Evolutionary conservation across 2,113 vertebrate genomes (phyloP).

Genomic region (Peromyscus leucopus): DNA sequence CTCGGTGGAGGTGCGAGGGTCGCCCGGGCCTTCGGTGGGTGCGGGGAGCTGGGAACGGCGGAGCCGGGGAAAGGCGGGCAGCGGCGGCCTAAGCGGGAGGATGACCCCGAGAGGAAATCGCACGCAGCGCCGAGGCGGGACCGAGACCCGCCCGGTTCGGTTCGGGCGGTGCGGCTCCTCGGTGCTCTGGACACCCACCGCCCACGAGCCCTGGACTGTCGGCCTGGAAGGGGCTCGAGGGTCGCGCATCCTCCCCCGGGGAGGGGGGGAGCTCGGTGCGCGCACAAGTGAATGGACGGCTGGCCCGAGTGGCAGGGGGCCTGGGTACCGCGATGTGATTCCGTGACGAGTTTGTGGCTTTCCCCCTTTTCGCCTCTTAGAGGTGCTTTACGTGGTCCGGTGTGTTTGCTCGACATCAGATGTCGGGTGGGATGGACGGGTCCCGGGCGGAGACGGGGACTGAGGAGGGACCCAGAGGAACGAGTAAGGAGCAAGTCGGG

Average conservation of each 20-base stretch:
- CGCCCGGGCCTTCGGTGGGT: neutral
- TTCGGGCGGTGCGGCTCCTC: neutral
- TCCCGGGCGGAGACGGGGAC: neutral
- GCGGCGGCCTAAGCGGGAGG: constrained; percentile 14
- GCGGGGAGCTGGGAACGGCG: neutral
- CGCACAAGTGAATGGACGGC: neutral
- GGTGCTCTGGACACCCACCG: neutral
- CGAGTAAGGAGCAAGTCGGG: neutral
- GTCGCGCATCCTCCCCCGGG: neutral
- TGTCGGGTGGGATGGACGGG: neutral
- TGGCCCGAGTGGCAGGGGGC: neutral
- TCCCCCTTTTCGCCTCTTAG: neutral
- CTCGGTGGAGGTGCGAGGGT: neutral
- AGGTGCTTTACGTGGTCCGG: neutral
- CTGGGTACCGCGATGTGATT: neutral
- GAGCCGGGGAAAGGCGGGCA: neutral
- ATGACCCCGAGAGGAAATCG: constrained; percentile 52
- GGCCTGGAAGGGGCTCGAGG: neutral
- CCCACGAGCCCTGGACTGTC: neutral
- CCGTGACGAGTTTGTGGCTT: neutral
- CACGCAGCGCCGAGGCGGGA: neutral
- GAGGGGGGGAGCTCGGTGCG: neutral
- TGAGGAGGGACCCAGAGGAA: neutral
- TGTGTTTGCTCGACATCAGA: neutral
- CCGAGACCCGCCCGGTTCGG: neutral